Percentiles rank a stretch among this genome's conserved stretches.
phyloP scores from a whole-genome alignment of 2,888 invertebrate genomes.

The Byasa hedistus region DNA sequence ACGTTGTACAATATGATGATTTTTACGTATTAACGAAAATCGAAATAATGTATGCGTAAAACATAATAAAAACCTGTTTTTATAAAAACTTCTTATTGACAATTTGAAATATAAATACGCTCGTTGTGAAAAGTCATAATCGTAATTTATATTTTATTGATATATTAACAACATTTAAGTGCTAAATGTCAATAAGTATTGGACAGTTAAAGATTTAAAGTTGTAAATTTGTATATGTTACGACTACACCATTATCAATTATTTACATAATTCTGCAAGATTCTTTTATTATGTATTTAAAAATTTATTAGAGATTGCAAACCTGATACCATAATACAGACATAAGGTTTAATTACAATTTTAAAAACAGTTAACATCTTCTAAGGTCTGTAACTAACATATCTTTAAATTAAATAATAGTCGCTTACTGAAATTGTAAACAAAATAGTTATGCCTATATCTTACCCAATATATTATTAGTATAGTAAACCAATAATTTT shows the following conservation, averaged over 20 bases:
- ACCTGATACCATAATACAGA: too few species aligned
- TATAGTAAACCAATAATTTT: neutral
- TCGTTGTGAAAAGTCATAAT: constrained; percentile 6
- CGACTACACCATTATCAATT: neutral
- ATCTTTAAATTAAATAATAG: too few species aligned
- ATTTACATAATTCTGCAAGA: neutral
- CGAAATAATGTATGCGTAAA: neutral
- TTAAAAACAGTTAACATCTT: too few species aligned
- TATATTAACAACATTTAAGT: constrained; percentile 8
- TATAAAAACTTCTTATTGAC: neutral
- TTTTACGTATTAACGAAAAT: neutral
- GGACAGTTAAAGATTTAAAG: neutral
- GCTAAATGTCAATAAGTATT: constrained; percentile 12
- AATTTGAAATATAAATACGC: constrained; percentile 6
- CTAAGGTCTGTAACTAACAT: too few species aligned
- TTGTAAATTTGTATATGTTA: neutral
- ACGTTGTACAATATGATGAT: neutral
- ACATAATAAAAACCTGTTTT: neutral
- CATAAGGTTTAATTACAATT: too few species aligned
- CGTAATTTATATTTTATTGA: constrained; percentile 28
- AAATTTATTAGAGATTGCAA: too few species aligned
- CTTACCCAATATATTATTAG: too few species aligned
- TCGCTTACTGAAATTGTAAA: too few species aligned
- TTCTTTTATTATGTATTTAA: neutral
- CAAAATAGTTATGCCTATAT: too few species aligned